Evolutionary conservation across 2,113 vertebrate species (phyloP), one percentile per base, ranked within the genome.

Genomic region (Ia io): DNA sequence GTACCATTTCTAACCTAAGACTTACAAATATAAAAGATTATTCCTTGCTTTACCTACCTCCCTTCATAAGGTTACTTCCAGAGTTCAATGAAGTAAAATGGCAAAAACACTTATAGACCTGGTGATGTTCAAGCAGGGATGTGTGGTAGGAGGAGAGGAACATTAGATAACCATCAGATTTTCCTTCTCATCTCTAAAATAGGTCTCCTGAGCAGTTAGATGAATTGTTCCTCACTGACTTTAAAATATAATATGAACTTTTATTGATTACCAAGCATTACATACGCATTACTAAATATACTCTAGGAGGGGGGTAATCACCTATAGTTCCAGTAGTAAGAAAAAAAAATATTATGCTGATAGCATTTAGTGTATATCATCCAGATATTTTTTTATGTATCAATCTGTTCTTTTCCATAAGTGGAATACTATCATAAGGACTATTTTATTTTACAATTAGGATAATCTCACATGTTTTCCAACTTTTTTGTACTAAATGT

Each of bases 401-500:
- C 28, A 89, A 78, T 59, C 7, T 82, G 32, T 84, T 83, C 49
- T 88, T 92, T 90, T 88, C 49, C 18, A 40, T 53, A 90, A 65
- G 17, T 92, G 30, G 35, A 8, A 90, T 84, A 84, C 70, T 84
- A 80, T n/a, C 32, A 44, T 74, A 84, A 90, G 42, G 56, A 30
- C 16, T 40, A 5, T 42, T 90, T 93, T 49, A 16, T 49, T 92
- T 86, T 53, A 92, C 17, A 70, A 30, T 73, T 86, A 78, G n/a
- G 35, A 77, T 95, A 91, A 49, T 49, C 65, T 13, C 40, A 61
- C 44, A 32, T 69, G 22, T 92, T 90, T 87, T 70, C 30, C 47
- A 92, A 89, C 32, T 86, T 89, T 37, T 49, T 76, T 86, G 47
- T 93, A 59, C 22, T 69, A 90, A 90, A 88, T 51, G 16, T 82